Conservation (phyloP, 2,888 invertebrate genomes). For the Mesopsocus fuscifrons region DNA sequence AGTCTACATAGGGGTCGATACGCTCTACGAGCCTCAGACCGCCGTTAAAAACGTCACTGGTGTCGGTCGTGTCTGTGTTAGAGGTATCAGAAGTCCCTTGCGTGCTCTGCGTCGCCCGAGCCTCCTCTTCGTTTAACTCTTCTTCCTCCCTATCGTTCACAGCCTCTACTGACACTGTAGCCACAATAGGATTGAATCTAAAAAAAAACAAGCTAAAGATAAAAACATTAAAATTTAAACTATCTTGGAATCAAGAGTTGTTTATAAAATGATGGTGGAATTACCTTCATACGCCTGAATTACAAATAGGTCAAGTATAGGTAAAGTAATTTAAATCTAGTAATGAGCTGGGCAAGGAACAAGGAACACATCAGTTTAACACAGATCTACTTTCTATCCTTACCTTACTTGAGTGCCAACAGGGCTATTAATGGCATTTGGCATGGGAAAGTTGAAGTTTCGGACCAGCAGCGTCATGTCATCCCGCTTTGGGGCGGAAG, state of each 20-base stretch:
- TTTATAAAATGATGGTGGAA: too few relatives aligned
- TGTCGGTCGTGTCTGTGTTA: conserved; percentile 24
- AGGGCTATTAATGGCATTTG: conserved; percentile 32
- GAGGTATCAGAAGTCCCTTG: conserved; percentile 12
- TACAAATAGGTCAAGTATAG: too few relatives aligned
- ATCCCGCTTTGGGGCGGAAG: conserved; percentile 37
- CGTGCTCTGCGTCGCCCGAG: conserved; percentile 9
- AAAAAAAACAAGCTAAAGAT: conserved; percentile 24
- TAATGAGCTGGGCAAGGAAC: background rate
- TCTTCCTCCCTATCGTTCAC: conserved; percentile 4
- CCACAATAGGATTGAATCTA: conserved; percentile 42
- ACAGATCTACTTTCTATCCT: too few relatives aligned
- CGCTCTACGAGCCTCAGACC: conserved; percentile 24
- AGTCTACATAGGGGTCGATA: conserved; percentile 69
- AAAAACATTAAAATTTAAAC: background rate
- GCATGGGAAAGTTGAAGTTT: conserved; percentile 65
- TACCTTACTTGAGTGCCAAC: conserved; percentile 15
- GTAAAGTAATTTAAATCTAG: too few relatives aligned
- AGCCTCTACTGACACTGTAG: conserved; percentile 23
- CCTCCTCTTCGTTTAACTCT: background rate
- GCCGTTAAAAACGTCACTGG: conserved; percentile 19
- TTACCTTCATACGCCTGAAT: too few relatives aligned
- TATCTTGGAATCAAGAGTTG: background rate
- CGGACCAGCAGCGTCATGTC: conserved; percentile 72
- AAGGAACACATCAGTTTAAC: background rate